These are phyloP conservation scores for Nothobranchius furzeri DNA, from an alignment of 2,113 vertebrate genomes.

Conservation along the genomic window DNA sequence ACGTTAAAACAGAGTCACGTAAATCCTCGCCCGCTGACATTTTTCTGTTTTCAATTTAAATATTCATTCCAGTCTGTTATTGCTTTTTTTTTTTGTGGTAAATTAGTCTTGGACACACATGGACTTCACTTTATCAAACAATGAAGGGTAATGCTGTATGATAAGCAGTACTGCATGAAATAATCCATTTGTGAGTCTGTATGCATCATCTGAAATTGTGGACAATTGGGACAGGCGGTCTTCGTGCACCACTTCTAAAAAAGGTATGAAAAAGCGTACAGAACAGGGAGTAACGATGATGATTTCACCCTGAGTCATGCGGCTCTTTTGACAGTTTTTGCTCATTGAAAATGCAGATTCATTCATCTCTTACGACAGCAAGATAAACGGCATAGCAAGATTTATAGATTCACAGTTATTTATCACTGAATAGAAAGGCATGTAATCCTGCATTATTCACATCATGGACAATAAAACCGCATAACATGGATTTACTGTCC, in stretches of 20 bases:
- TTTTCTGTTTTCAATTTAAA: neutral
- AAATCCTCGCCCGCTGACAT: neutral
- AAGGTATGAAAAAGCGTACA: conserved; percentile 8
- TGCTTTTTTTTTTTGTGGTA: neutral
- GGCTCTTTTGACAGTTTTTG: conserved; percentile 21
- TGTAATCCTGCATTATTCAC: conserved; percentile 58
- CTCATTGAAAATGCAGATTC: conserved; percentile 32
- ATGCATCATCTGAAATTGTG: conserved; percentile 2
- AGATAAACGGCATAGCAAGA: conserved; percentile 37
- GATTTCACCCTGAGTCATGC: conserved; percentile 11
- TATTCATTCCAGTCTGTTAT: conserved; percentile 1
- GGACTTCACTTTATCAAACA: neutral
- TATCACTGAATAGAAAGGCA: conserved; percentile 38
- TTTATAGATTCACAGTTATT: conserved; percentile 52
- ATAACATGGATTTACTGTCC: conserved; percentile 36
- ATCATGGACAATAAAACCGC: conserved; percentile 30
- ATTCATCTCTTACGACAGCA: conserved; percentile 27
- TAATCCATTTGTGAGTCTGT: neutral
- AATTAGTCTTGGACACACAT: neutral
- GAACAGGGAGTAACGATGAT: conserved; percentile 28
- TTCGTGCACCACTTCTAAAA: neutral
- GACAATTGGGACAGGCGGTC: conserved; percentile 10
- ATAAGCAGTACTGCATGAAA: neutral
- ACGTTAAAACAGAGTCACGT: neutral
- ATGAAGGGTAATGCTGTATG: neutral